Evolutionary conservation across 2,797 vertebrate species (phyloP).

Genomic region (Simalia tracyae): DNA sequence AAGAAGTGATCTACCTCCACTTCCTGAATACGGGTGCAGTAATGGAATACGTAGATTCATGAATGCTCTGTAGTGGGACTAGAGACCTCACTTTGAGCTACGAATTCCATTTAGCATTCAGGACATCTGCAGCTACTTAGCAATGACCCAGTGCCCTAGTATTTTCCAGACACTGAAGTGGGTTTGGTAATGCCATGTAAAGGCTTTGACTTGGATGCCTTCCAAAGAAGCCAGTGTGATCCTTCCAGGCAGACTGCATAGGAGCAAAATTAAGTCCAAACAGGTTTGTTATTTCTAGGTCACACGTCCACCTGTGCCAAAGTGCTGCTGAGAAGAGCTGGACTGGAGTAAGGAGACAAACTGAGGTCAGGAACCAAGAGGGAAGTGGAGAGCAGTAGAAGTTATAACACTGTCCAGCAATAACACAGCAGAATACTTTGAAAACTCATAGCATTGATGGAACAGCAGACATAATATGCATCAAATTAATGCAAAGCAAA

Average conservation of each 20-base stretch:
- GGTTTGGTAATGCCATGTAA: neutral
- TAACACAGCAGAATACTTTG: neutral
- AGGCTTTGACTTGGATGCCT: constrained; percentile 7
- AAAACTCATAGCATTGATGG: neutral
- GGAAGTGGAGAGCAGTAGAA: neutral
- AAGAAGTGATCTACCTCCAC: neutral
- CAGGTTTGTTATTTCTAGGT: neutral
- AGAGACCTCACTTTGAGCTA: neutral
- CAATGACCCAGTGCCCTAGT: neutral
- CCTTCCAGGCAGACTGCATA: neutral
- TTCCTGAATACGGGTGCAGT: neutral
- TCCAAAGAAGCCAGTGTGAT: neutral
- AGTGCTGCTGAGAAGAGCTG: neutral
- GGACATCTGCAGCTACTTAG: neutral
- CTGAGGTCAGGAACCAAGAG: neutral
- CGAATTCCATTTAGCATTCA: neutral
- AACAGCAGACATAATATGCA: neutral
- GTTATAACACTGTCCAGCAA: neutral
- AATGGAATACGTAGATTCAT: neutral
- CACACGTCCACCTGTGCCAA: neutral
- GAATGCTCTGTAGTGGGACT: neutral
- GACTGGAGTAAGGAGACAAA: constrained; percentile 8
- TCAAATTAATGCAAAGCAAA: neutral
- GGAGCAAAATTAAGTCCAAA: neutral
- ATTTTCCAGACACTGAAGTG: neutral